Base-by-base conservation (phyloP, 2,797 vertebrate genomes). In the Etheostoma perlongum region DNA sequence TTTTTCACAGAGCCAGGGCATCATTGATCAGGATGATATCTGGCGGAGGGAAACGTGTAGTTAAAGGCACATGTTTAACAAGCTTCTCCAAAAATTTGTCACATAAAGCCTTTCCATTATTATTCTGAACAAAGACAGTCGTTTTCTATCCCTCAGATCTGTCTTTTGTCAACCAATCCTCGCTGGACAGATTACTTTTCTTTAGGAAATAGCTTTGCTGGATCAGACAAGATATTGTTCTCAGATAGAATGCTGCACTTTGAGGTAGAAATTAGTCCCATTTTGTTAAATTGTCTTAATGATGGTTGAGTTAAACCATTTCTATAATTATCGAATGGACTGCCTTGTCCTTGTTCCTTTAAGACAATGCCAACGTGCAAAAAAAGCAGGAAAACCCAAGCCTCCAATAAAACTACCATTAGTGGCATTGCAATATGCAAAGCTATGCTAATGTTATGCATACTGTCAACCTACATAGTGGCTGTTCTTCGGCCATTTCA, bases 401-500 rank as follows among this genome's bases (percentile, higher is more conserved):
- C 76, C 65, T 75, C 77, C 77, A 85, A 90, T 92, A 89, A 92
- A 92, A 90, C 87, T 77, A 86, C 66, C 86, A 91, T 89, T 93
- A 93, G 91, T 89, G 73, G 40, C 19, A 53, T 40, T 27, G 81
- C 76, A 18, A 79, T 93, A 92, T 92, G 91, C 91, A 91, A 93
- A 93, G 81, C 85, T 90, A 93, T 93, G 93, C 86, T 82, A 94
- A 94, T 93, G 82, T 78, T 89, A 93, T 94, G 91, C 92, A 91
- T 12, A 86, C 89, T 91, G 92, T 93, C 92, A 92, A 88, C 91
- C 87, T 87, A 88, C 89, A 92, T 90, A 74, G 86, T 72, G 84
- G 85, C 85, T 51, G 58, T 76, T 79, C 85, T 76, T 70, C 78
- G 75, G 84, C 87, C 77, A 44, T 92, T 92, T 90, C 84, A 87